Percentiles rank a stretch among this genome's conserved stretches.
Conservation (phyloP, 1,140 invertebrate species). For the Habropoda laboriosa region DNA sequence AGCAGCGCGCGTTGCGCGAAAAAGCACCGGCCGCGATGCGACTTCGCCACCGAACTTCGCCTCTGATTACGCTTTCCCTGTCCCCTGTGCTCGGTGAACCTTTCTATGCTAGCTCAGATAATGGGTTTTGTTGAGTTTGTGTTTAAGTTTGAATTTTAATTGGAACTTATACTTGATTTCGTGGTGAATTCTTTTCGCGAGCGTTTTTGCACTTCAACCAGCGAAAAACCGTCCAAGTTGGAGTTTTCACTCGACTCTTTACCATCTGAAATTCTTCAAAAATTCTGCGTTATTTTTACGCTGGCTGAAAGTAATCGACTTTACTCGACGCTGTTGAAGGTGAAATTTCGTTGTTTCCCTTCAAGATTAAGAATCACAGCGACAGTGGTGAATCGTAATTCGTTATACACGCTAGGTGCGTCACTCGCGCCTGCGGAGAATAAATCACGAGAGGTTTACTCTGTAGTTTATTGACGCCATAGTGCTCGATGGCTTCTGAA, state of each 20-base stretch:
- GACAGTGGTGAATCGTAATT: conserved; percentile 39
- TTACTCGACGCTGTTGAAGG: no score
- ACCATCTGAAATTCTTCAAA: neutral
- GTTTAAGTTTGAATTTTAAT: neutral
- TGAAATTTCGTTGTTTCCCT: conserved; percentile 15
- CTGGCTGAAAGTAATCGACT: neutral
- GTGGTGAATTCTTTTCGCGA: neutral
- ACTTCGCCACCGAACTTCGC: neutral
- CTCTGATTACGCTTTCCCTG: conserved; percentile 12
- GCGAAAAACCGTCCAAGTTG: neutral
- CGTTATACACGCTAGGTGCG: conserved; percentile 41
- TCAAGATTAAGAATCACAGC: conserved; percentile 5
- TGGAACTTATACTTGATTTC: neutral
- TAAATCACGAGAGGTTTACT: conserved; percentile 56
- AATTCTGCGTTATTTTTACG: neutral
- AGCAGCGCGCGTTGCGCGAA: neutral
- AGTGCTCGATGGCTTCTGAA: conserved; percentile 49
- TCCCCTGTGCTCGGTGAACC: neutral
- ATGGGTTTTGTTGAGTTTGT: no score
- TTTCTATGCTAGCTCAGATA: no score
- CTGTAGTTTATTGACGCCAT: conserved; percentile 46
- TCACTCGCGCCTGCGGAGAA: conserved; percentile 23
- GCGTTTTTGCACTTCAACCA: neutral
- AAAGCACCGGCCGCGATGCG: neutral
- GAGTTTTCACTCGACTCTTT: neutral